A percentile compares a stretch with the other conserved stretches of the same genome.
These are phyloP conservation scores for Tribolium castaneum DNA, from an alignment of 1,140 invertebrate genomes.

Conservation along the genomic window DNA sequence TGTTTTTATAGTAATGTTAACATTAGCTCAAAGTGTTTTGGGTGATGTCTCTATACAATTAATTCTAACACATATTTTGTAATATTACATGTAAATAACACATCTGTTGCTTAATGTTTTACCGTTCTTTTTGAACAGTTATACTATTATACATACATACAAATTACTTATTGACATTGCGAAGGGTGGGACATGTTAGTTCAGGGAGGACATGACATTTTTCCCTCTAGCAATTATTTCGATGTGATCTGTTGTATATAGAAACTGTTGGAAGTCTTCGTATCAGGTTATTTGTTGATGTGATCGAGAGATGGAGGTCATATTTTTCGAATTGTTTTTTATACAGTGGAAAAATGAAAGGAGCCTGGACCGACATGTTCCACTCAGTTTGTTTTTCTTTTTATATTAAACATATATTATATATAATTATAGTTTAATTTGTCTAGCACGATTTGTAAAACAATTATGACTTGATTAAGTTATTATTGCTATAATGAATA, in stretches of 20 bases:
- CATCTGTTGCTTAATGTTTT: constrained; percentile 51
- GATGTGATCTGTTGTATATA: constrained; percentile 22
- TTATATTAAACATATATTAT: not conserved
- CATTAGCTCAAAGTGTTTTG: constrained; percentile 53
- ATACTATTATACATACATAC: constrained; percentile 32
- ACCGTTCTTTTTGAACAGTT: constrained; percentile 33
- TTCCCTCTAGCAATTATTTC: constrained; percentile 3
- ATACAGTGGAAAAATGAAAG: not conserved
- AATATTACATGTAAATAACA: constrained; percentile 54
- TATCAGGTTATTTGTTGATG: constrained; percentile 29
- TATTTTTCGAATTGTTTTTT: constrained; percentile 26
- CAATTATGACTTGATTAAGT: constrained; percentile 44
- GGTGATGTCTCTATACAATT: constrained; percentile 50
- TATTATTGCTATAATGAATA: constrained; percentile 44
- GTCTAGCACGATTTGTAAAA: constrained; percentile 40
- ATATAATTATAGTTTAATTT: constrained; percentile 36
- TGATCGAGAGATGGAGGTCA: constrained; percentile 20
- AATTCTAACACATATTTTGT: constrained; percentile 54
- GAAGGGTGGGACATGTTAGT: not conserved
- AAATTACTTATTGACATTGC: constrained; percentile 16
- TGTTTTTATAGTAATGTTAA: constrained; percentile 47
- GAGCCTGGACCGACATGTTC: not conserved
- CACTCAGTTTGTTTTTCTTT: constrained; percentile 8
- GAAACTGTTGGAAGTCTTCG: constrained; percentile 14
- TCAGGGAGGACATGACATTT: not conserved